phyloP scores from a whole-genome alignment of 2,797 vertebrate species.

The Potorous gilbertii region DNA sequence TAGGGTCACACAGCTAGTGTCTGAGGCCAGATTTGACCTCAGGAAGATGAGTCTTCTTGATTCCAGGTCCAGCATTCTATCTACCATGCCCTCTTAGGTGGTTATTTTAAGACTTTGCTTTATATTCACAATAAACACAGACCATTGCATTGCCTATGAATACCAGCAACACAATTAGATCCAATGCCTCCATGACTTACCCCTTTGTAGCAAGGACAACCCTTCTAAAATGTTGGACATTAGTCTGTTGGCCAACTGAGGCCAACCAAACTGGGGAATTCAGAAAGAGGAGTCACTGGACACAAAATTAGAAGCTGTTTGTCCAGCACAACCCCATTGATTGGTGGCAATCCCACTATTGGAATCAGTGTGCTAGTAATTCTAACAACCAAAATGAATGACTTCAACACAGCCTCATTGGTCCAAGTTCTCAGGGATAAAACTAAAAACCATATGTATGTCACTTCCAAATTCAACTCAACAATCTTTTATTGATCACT shows the following conservation, averaged over 20 bases:
- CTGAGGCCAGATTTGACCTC: neutral
- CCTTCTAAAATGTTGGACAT: neutral
- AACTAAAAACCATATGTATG: neutral
- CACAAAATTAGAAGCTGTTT: neutral
- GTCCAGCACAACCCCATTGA: neutral
- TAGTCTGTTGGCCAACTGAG: neutral
- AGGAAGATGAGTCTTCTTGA: neutral
- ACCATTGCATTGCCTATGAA: neutral
- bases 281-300: neutral
- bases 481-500: neutral
- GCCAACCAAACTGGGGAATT: neutral
- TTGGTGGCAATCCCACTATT: neutral
- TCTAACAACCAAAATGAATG: neutral
- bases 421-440: neutral
- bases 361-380: neutral
- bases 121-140: neutral
- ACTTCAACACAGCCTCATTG: neutral
- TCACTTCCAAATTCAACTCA: neutral
- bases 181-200: neutral
- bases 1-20: rapidly evolving
- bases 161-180: neutral
- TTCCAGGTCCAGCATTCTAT: neutral
- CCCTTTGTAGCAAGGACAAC: neutral
- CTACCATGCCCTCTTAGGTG: neutral
- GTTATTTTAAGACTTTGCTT: neutral